These are phyloP conservation scores for Ladona fulva DNA, from an alignment of 1,140 invertebrate species.

Conservation along the genomic window DNA sequence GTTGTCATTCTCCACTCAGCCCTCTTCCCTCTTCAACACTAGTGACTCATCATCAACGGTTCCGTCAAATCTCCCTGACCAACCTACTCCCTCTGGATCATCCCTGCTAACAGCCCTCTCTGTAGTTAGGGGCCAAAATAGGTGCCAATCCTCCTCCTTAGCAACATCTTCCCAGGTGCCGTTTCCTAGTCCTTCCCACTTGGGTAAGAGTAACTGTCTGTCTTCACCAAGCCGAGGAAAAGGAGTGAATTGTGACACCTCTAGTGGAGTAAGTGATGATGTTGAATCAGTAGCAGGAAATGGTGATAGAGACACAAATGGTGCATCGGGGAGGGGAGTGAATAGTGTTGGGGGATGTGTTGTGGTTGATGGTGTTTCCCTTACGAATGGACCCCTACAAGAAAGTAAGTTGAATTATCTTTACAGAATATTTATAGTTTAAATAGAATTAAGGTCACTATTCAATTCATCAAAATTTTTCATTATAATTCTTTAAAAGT, in stretches of 20 bases:
- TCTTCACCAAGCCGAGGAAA: neutral
- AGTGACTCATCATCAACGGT: neutral
- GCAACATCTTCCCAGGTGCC: neutral
- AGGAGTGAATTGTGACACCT: neutral
- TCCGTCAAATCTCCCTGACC: neutral
- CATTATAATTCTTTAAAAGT: too few relatives aligned
- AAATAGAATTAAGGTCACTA: too few relatives aligned
- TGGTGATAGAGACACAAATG: neutral
- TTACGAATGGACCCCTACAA: neutral
- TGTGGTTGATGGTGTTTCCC: neutral
- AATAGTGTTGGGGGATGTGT: neutral
- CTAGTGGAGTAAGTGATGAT: conserved; percentile 5
- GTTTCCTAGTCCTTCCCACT: conserved; percentile 7
- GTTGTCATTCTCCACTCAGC: neutral
- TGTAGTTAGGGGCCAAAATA: neutral
- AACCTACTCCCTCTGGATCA: neutral
- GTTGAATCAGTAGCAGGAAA: neutral
- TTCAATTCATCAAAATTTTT: too few relatives aligned
- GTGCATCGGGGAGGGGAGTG: neutral
- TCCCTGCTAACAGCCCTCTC: neutral
- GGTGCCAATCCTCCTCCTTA: neutral
- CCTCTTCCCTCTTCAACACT: neutral
- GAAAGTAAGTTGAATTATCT: neutral
- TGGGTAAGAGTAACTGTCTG: neutral
- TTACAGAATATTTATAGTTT: too few relatives aligned